Evolutionary conservation across 2,113 vertebrate genomes (phyloP), one percentile per base, ranked within the genome.

Genomic region (Laticauda laticaudata): DNA sequence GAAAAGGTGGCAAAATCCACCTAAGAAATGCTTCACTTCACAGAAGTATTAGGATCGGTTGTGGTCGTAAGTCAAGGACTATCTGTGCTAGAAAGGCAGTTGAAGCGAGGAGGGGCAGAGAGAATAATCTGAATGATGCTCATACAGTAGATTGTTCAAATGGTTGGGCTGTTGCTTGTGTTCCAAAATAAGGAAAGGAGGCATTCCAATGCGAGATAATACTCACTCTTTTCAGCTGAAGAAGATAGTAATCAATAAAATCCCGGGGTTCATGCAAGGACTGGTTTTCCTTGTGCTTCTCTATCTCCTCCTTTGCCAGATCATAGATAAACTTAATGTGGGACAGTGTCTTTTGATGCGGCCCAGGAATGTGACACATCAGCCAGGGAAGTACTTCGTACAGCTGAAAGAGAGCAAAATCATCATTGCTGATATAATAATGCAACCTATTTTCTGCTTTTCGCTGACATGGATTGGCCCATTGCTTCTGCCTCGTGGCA

Each of bases 161-260:
- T 20, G n/a, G n/a, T 18, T 18, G 69, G 69, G n/a, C 69, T 75
- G n/a, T 81, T 34, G n/a, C 5, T 75, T 15, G 12, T n/a, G n/a
- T 15, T 81, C n/a, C 69, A 39, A 39, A 39, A 39, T 75, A 20
- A 39, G 15, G 5, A 39, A 7, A 39, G n/a, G 15, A 81, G 34
- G 69, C 21, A 11, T 53, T 53, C 89, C 61, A 6, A 3, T 21
- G 64, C 34, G 10, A 2, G 20, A 26, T 64, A 55, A 75, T 88
- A 45, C 93, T 64, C 43, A 94, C 95, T 94, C 94, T 93, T 4
- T 81, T 43, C 43, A 96, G 88, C 89, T 96, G 95, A 51, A 91
- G 75, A 59, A 95, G 93, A 69, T 93, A 96, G 54, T 56, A 53
- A 23, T 89, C 88, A 57, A 89, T 89, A 34, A 39, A 89, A 57